Percentiles rank a stretch among this genome's conserved stretches.
Evolutionary conservation across 2,888 invertebrate genomes (phyloP).

Genomic region (Erynnis tages): DNA sequence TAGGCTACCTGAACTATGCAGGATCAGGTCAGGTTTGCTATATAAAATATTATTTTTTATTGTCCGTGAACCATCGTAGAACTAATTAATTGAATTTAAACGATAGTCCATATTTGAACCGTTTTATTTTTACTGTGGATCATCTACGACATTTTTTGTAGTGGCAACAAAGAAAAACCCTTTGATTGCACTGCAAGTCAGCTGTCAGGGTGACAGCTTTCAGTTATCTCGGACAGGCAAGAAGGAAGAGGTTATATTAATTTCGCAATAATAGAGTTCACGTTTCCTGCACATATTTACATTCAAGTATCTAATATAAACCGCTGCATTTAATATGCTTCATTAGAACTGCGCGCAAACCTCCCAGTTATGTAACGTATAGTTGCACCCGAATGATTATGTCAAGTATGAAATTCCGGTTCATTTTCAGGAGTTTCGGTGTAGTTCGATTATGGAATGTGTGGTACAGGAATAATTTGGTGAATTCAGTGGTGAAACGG

Average conservation of each 20-base stretch:
- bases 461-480: slow-evolving; percentile 58
- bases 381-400: slow-evolving; percentile 37
- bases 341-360: not conserved
- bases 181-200: too few species aligned
- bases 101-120: too few species aligned
- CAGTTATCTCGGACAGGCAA: not conserved
- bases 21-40: too few species aligned
- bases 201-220: slow-evolving; percentile 2
- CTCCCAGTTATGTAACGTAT: slow-evolving; percentile 19
- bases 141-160: slow-evolving; percentile 2
- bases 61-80: too few species aligned
- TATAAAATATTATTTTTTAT: too few species aligned
- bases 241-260: slow-evolving; percentile 58
- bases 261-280: slow-evolving; percentile 52
- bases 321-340: slow-evolving; percentile 21
- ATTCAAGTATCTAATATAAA: slow-evolving; percentile 16
- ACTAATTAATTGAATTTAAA: too few species aligned
- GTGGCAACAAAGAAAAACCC: not conserved
- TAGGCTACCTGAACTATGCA: too few species aligned
- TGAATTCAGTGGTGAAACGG: slow-evolving; percentile 57
- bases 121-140: too few species aligned
- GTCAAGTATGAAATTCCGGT: slow-evolving; percentile 48
- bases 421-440: slow-evolving; percentile 59
- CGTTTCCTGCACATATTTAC: slow-evolving; percentile 11
- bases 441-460: slow-evolving; percentile 57